Conservation (phyloP, 2,797 vertebrate genomes). For the Miopithecus talapoin region DNA sequence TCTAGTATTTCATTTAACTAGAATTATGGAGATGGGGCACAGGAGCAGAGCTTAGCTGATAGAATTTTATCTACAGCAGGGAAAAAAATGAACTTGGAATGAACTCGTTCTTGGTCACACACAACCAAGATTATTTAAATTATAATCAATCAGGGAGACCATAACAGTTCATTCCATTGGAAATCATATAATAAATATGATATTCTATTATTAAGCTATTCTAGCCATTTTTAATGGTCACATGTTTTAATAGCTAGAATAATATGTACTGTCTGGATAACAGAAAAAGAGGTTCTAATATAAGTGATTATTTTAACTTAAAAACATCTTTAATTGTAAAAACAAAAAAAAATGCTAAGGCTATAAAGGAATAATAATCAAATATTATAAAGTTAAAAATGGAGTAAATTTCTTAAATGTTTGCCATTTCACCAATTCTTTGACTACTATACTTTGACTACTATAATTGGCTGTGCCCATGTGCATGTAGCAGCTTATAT, state of each 20-base stretch:
- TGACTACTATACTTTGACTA: background rate
- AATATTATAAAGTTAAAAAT: background rate
- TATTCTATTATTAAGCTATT: background rate
- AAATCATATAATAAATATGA: background rate
- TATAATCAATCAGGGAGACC: constrained; percentile 29
- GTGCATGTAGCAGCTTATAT: background rate
- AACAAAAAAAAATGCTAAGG: background rate
- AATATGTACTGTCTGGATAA: background rate
- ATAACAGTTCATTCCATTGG: background rate
- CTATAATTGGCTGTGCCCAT: background rate
- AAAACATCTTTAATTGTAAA: background rate
- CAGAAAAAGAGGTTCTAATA: background rate
- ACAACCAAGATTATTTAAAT: constrained; percentile 17
- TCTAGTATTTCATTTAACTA: background rate
- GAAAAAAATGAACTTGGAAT: constrained; percentile 25
- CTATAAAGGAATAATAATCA: background rate
- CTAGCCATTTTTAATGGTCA: background rate
- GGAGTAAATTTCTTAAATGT: background rate
- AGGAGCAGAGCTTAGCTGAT: background rate
- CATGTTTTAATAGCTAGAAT: background rate
- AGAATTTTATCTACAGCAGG: background rate
- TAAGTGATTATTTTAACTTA: background rate
- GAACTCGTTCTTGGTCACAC: constrained; percentile 26
- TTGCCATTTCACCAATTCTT: background rate
- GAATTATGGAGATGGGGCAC: background rate